A percentile compares a stretch with the other conserved stretches of the same genome.
phyloP scores from a whole-genome alignment of 2,888 invertebrate species.

The Drosophila hamatofila region DNA sequence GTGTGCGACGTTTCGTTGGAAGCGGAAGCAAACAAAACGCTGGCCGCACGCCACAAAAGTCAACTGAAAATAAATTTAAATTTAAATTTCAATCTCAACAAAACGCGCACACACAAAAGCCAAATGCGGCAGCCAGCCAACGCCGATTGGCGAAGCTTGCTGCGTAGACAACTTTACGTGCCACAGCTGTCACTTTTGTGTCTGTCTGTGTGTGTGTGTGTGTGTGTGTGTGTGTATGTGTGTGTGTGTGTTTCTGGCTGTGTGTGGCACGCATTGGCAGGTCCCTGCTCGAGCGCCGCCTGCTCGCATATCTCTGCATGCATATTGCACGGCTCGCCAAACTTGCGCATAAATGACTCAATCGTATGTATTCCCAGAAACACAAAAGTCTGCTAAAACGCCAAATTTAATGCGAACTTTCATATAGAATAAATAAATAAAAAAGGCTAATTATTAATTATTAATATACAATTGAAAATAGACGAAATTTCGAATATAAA shows the following conservation, averaged over 20 bases:
- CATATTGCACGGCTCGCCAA: conserved; percentile 63
- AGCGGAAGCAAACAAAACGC: conserved; percentile 34
- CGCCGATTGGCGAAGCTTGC: conserved; percentile 43
- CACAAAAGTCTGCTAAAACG: conserved; percentile 21
- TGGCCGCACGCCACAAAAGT: conserved; percentile 60
- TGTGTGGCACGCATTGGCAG: conserved; percentile 52
- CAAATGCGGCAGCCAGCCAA: conserved; percentile 39
- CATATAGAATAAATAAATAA: background rate
- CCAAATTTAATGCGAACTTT: background rate
- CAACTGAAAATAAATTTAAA: conserved; percentile 76
- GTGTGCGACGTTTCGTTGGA: conserved; percentile 27
- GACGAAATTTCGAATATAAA: too few species aligned
- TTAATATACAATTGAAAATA: too few species aligned
- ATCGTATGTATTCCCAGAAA: conserved; percentile 45
- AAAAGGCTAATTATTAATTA: too few species aligned
- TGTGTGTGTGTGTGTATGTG: conserved; percentile 18
- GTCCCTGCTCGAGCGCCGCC: conserved; percentile 44
- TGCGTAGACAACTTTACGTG: conserved; percentile 72
- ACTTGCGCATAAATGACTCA: conserved; percentile 65
- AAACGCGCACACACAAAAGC: conserved; percentile 58
- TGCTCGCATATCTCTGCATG: conserved; percentile 36
- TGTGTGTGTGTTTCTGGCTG: conserved; percentile 27
- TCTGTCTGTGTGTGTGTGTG: conserved; percentile 5
- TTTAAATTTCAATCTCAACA: conserved; percentile 77
- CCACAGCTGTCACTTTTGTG: conserved; percentile 54